Conservation (phyloP, 2,888 invertebrate species). For the Acrobeloides nanus region DNA sequence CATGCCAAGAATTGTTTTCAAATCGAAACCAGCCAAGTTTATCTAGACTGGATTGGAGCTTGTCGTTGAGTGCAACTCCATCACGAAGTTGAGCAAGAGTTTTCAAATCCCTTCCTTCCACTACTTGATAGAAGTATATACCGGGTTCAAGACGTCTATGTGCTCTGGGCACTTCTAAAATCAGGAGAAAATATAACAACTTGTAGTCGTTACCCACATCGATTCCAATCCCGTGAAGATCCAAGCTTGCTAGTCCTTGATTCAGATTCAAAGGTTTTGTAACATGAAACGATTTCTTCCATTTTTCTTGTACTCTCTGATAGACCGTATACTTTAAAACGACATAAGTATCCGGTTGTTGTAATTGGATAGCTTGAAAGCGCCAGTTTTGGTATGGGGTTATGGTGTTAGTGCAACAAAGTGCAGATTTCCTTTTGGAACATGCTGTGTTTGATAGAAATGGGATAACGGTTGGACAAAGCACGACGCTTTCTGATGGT, state of each 20-base stretch:
- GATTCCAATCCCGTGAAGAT: conserved; percentile 13
- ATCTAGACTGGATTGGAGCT: conserved; percentile 27
- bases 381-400: conserved; percentile 36
- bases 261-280: conserved; percentile 34
- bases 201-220: conserved; percentile 12
- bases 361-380: conserved; percentile 31
- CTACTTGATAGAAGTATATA: conserved; percentile 31
- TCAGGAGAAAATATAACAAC: neutral
- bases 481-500: conserved; percentile 32
- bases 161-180: conserved; percentile 26
- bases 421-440: conserved; percentile 24
- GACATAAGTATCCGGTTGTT: conserved; percentile 34
- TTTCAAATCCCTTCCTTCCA: conserved; percentile 8
- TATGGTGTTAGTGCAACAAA: conserved; percentile 39
- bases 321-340: conserved; percentile 32
- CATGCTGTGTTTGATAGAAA: conserved; percentile 34
- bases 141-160: conserved; percentile 36
- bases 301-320: conserved; percentile 14
- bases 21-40: conserved; percentile 41
- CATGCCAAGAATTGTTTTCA: conserved; percentile 24
- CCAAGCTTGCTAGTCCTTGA: conserved; percentile 24
- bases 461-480: conserved; percentile 38
- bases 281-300: conserved; percentile 16
- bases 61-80: conserved; percentile 29
- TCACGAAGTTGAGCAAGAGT: conserved; percentile 23